Conservation (phyloP, 2,113 vertebrate species). For the Piaya cayana region DNA sequence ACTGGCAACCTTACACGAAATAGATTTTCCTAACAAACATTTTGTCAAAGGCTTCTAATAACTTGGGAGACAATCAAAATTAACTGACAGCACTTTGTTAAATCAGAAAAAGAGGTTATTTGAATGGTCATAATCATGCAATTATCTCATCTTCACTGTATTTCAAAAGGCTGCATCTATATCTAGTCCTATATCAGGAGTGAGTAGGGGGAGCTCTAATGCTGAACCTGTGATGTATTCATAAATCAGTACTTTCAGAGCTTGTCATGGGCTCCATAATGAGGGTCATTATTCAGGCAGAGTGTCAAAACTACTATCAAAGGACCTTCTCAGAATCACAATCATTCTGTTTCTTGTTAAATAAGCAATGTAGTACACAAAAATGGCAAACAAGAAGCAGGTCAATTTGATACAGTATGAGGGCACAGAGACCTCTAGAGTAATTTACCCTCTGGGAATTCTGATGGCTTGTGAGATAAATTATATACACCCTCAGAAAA, state of each 20-base stretch:
- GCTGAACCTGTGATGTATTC: conserved; percentile 91
- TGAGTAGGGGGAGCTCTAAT: conserved; percentile 80
- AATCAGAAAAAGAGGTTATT: conserved; percentile 69
- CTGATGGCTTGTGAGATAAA: conserved; percentile 94
- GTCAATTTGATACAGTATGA: conserved; percentile 97
- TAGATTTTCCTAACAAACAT: conserved; percentile 70
- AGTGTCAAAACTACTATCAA: conserved; percentile 99
- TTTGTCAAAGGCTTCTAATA: conserved; percentile 69
- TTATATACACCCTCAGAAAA: conserved; percentile 91
- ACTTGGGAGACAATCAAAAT: conserved; percentile 70
- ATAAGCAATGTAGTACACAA: conserved; percentile 99
- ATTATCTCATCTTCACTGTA: conserved; percentile 76
- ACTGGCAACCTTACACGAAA: conserved; percentile 25
- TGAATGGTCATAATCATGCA: conserved; percentile 77
- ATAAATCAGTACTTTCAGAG: conserved; percentile 99
- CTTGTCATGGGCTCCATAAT: conserved; percentile 98
- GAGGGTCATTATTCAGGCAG: conserved; percentile 99
- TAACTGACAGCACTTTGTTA: conserved; percentile 73
- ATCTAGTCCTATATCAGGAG: conserved; percentile 73
- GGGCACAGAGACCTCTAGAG: conserved; percentile 96
- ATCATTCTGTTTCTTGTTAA: conserved; percentile 99
- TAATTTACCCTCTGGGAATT: conserved; percentile 98
- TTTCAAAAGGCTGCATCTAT: conserved; percentile 74
- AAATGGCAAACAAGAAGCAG: conserved; percentile 99
- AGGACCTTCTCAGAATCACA: conserved; percentile 97